Percentiles rank a stretch among this genome's conserved stretches.
Evolutionary conservation across 2,888 invertebrate species (phyloP).

Genomic region (Sinhomidia bicolor): DNA sequence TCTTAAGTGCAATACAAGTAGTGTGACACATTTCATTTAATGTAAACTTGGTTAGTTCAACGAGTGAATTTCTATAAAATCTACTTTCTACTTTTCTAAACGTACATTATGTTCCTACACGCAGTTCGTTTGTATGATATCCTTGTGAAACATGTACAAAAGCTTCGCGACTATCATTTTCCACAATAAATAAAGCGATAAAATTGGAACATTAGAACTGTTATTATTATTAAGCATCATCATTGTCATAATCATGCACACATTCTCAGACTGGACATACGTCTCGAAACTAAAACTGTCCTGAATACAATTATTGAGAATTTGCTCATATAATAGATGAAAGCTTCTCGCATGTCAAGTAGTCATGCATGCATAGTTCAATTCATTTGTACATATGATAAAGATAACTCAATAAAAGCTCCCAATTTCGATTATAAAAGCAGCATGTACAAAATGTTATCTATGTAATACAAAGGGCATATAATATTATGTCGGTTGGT

Average conservation of each 20-base stretch:
- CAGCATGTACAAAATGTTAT: not conserved
- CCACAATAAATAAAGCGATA: conserved; percentile 53
- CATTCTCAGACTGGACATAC: not conserved
- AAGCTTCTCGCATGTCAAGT: conserved; percentile 65
- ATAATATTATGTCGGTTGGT: not conserved
- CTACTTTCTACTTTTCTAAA: too few relatives aligned
- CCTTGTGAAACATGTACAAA: too few relatives aligned
- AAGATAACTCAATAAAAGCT: conserved; percentile 10
- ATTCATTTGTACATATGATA: conserved; percentile 39
- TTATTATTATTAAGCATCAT: conserved; percentile 56
- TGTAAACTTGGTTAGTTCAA: too few relatives aligned
- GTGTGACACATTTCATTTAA: too few relatives aligned
- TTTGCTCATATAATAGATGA: conserved; percentile 45
- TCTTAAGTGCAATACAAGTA: too few relatives aligned
- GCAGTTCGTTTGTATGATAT: too few relatives aligned
- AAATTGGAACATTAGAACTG: conserved; percentile 50
- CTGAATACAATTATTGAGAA: conserved; percentile 40
- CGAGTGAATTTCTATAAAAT: too few relatives aligned
- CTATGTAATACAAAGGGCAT: not conserved
- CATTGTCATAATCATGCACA: conserved; percentile 34
- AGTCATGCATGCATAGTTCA: conserved; percentile 34
- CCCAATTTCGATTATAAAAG: not conserved
- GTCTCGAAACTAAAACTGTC: not conserved
- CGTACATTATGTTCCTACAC: too few relatives aligned
- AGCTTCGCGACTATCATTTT: too few relatives aligned